phyloP scores from a whole-genome alignment of 2,113 vertebrate genomes.

The Odocoileus hemionus region DNA sequence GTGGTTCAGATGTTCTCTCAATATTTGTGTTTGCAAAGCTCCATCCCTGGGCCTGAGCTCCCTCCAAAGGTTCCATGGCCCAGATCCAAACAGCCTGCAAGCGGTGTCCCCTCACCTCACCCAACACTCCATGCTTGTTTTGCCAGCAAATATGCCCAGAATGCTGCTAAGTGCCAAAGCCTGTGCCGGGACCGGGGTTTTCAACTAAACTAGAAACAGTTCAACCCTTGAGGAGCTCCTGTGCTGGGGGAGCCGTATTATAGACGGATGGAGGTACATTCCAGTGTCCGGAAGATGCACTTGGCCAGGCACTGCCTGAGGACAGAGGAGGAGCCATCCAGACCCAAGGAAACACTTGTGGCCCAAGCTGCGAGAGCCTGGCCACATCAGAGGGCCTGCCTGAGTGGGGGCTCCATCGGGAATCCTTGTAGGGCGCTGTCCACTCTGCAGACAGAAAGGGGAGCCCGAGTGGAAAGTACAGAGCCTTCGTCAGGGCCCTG shows the following conservation, averaged over 20 bases:
- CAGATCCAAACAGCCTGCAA: background rate
- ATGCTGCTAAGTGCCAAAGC: background rate
- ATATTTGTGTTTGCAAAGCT: background rate
- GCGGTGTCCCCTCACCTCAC: background rate
- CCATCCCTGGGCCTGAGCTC: background rate
- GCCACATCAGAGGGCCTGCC: background rate
- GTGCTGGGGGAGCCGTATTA: background rate
- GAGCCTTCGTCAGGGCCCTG: background rate
- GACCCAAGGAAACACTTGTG: accelerated
- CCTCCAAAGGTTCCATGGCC: background rate
- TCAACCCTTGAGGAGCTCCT: background rate
- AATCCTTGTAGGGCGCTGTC: background rate
- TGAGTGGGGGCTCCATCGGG: background rate
- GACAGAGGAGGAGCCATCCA: background rate
- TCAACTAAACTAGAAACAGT: slow-evolving; percentile 15
- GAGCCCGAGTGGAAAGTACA: background rate
- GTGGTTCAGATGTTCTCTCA: background rate
- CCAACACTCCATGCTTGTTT: background rate
- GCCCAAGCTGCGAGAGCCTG: background rate
- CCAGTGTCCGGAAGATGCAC: background rate
- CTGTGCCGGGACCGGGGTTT: background rate
- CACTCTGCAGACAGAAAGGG: background rate
- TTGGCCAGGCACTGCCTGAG: background rate
- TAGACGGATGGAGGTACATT: background rate
- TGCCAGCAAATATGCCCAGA: background rate